A percentile compares a stretch with the other conserved stretches of the same genome.
Evolutionary conservation across 64 coral and sea anemone species (phyloP).

Genomic region (Pachyseris speciosa): DNA sequence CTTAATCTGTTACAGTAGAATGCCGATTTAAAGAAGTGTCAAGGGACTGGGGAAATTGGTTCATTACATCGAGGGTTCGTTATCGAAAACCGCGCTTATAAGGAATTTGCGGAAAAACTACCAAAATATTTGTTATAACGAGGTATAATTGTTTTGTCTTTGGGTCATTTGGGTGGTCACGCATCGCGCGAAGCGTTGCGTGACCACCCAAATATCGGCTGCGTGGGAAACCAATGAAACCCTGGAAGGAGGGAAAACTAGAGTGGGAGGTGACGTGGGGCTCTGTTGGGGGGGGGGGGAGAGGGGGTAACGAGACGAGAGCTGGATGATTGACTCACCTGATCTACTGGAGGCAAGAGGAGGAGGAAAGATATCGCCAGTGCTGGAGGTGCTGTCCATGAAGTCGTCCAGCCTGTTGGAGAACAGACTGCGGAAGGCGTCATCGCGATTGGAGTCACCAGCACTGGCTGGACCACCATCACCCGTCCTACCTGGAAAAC

Average conservation of each 20-base stretch:
- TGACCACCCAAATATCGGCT: no score
- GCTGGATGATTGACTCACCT: conserved; percentile 51
- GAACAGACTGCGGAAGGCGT: conserved; percentile 72
- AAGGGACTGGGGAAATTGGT: no score
- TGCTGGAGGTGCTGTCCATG: conserved; percentile 73
- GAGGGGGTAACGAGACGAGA: not conserved
- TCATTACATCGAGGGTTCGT: no score
- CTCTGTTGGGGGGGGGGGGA: not conserved
- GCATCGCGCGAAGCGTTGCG: no score
- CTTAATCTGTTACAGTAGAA: no score
- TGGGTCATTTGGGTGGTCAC: no score
- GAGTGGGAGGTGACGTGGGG: not conserved
- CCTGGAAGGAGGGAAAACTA: not conserved
- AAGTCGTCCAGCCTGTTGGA: conserved; percentile 92
- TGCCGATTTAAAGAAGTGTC: no score
- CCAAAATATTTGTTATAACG: no score
- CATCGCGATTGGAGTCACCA: conserved; percentile 78
- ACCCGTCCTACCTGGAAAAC: conserved; percentile 54
- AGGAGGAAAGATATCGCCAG: conserved; percentile 88
- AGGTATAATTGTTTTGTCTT: no score
- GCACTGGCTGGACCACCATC: conserved; percentile 25
- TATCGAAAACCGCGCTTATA: no score
- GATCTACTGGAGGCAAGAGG: conserved; percentile 86
- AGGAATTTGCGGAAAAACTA: no score
- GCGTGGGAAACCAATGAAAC: no score